Conservation (phyloP, 2,888 invertebrate species). For the Synanthedon myopaeformis region DNA sequence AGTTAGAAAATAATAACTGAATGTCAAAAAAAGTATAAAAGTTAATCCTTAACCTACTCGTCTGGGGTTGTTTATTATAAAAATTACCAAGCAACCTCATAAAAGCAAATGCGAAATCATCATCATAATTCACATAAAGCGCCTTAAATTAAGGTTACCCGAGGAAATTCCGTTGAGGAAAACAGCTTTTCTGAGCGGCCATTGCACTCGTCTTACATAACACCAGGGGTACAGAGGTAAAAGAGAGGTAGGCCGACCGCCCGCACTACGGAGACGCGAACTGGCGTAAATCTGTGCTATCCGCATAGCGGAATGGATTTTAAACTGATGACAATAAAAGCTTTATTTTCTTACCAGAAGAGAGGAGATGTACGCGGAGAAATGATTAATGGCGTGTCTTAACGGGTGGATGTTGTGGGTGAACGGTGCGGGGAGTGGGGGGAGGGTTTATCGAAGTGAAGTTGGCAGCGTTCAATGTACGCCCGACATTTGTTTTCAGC, state of each 20-base stretch:
- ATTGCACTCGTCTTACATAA: constrained; percentile 66
- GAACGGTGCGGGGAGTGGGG: constrained; percentile 13
- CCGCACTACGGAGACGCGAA: constrained; percentile 4
- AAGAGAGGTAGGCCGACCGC: constrained; percentile 40
- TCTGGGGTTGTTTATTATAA: constrained; percentile 12
- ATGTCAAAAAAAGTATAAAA: too few species aligned
- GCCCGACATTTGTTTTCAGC: constrained; percentile 39
- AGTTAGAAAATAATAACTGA: too few species aligned
- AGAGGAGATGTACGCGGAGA: constrained; percentile 31
- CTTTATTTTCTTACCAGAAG: constrained; percentile 23
- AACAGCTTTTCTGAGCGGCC: constrained; percentile 51
- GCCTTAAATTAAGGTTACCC: constrained; percentile 32
- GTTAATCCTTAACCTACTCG: too few species aligned
- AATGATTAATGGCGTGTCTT: constrained; percentile 58
- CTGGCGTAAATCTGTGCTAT: constrained; percentile 4
- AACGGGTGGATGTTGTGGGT: constrained; percentile 32
- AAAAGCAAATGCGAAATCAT: constrained; percentile 24
- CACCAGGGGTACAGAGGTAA: constrained; percentile 59
- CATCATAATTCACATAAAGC: constrained; percentile 27
- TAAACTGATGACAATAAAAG: constrained; percentile 28
- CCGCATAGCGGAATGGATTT: constrained; percentile 28
- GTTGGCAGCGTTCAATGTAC: constrained; percentile 54
- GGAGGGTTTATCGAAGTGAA: constrained; percentile 59
- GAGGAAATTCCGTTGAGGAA: constrained; percentile 33
- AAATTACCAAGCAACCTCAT: constrained; percentile 20